A percentile compares a stretch with the other conserved stretches of the same genome.
phyloP scores from a whole-genome alignment of 2,113 vertebrate species.

The Clupea harengus region DNA sequence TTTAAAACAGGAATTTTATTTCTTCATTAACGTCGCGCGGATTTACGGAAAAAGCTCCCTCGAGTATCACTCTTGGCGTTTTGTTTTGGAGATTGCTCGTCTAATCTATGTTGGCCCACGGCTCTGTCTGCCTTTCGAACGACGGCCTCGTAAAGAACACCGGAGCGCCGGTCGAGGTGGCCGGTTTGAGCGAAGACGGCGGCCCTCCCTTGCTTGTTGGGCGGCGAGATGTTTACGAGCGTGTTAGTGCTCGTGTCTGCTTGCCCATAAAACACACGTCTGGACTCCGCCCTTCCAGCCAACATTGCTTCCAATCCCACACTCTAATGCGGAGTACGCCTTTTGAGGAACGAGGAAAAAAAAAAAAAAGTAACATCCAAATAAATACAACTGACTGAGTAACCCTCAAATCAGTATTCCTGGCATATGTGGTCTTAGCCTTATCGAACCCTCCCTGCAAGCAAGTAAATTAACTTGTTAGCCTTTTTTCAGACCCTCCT shows the following conservation, averaged over 20 bases:
- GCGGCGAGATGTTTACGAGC: constrained; percentile 6
- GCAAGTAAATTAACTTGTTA: neutral
- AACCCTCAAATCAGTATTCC: neutral
- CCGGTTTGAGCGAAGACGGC: neutral
- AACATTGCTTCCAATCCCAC: neutral
- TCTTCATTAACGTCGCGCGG: neutral
- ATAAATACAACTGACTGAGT: neutral
- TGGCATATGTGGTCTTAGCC: neutral
- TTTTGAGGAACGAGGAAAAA: neutral
- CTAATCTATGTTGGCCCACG: constrained; percentile 17
- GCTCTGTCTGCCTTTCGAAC: constrained; percentile 4
- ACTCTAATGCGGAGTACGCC: neutral
- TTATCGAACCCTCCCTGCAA: neutral
- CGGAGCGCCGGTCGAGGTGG: neutral
- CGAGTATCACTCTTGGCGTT: constrained; percentile 1
- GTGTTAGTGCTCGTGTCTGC: neutral
- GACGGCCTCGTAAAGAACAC: neutral
- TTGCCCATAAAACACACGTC: neutral
- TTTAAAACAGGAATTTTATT: constrained; percentile 11
- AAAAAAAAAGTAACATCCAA: neutral
- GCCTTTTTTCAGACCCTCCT: neutral
- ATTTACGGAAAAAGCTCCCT: neutral
- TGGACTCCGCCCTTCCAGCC: neutral
- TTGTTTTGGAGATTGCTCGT: neutral
- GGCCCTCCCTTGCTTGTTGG: neutral